A percentile compares a stretch with the other conserved stretches of the same genome.
Evolutionary conservation across 2,888 invertebrate species (phyloP).

Genomic region (Orchesellides sinensis): DNA sequence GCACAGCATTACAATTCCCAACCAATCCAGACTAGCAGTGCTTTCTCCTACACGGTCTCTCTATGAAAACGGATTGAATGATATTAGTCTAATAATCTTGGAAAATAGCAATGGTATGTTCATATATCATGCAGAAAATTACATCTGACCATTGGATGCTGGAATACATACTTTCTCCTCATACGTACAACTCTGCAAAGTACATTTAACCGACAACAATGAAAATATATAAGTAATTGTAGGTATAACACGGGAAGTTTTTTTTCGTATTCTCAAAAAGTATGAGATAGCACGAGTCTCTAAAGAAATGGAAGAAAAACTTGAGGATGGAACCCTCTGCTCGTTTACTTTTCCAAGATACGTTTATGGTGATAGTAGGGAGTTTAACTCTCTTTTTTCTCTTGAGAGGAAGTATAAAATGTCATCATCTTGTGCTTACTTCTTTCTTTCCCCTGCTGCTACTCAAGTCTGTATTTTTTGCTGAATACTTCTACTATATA

Average conservation of each 20-base stretch:
- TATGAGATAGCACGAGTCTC: conserved; percentile 3
- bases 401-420: conserved; percentile 27
- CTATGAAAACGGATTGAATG: not conserved
- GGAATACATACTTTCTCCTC: not conserved
- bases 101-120: not conserved
- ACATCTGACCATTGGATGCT: not conserved
- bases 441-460: conserved; percentile 1
- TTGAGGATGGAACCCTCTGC: not conserved
- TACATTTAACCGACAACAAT: too few species aligned
- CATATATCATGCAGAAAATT: not conserved
- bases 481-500: not conserved
- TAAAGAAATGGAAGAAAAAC: conserved; percentile 1
- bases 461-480: too few species aligned
- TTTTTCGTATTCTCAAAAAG: not conserved
- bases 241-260: not conserved
- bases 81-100: conserved; percentile 12
- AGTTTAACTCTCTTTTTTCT: conserved; percentile 30
- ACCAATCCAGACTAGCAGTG: too few species aligned
- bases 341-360: not conserved
- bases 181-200: not conserved
- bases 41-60: too few species aligned
- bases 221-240: not conserved
- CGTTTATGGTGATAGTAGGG: not conserved
- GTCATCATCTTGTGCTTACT: conserved; percentile 26
- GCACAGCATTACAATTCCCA: too few species aligned